Percentiles rank a stretch among this genome's conserved stretches.
Conservation (phyloP, 2,113 vertebrate genomes). For the Montifringilla adamsi region DNA sequence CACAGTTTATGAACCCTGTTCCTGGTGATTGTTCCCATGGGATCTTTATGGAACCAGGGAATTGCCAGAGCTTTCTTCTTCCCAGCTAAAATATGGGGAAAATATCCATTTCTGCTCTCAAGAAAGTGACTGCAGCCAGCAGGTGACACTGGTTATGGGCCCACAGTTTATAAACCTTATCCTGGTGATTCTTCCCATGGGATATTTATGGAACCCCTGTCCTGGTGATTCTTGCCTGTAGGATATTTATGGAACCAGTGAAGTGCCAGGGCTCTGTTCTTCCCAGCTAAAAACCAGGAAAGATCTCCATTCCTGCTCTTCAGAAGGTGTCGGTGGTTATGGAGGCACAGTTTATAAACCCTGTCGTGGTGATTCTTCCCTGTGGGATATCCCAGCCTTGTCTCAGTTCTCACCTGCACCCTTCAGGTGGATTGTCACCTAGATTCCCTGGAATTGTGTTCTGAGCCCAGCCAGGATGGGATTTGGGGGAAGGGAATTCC, state of each 20-base stretch:
- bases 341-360: not conserved
- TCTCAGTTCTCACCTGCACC: accelerated
- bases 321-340: accelerated
- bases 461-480: not conserved
- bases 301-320: not conserved
- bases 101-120: no score
- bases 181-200: no score
- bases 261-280: not conserved
- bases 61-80: no score
- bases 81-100: no score
- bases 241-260: no score
- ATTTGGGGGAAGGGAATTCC: not conserved
- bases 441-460: not conserved
- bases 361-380: not conserved
- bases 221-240: no score
- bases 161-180: no score
- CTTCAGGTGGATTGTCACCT: not conserved
- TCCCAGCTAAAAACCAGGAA: not conserved
- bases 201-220: no score
- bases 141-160: no score
- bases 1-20: not conserved
- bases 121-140: no score
- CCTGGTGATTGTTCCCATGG: no score
- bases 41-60: no score
- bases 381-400: not conserved